Percentiles rank a stretch among this genome's conserved stretches.
Evolutionary conservation across 2,888 invertebrate species (phyloP).

Genomic region (Heliconius aoede): DNA sequence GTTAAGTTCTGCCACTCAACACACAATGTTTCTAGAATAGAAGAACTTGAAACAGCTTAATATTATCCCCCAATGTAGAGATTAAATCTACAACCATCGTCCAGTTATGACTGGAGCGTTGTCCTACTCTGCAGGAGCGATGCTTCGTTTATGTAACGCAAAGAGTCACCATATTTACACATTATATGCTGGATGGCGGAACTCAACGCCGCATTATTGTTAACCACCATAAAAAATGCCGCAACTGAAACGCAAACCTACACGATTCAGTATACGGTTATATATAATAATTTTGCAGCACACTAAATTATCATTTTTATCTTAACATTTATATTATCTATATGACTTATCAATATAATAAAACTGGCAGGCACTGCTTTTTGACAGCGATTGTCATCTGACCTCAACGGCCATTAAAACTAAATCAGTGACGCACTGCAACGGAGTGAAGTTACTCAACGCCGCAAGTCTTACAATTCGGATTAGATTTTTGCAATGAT

Average conservation of each 20-base stretch:
- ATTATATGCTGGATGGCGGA: background rate
- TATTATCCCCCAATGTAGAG: background rate
- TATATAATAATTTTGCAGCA: background rate
- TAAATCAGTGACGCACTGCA: slow-evolving; percentile 34
- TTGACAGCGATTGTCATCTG: slow-evolving; percentile 35
- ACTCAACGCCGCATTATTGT: background rate
- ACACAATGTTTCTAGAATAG: too few relatives aligned
- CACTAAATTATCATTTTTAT: background rate
- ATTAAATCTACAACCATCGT: too few relatives aligned
- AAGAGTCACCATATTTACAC: background rate
- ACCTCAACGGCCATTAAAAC: slow-evolving; percentile 37
- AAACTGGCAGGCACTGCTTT: background rate
- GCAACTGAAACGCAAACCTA: background rate
- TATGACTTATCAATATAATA: slow-evolving; percentile 24
- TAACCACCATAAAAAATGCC: background rate
- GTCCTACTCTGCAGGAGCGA: too few relatives aligned
- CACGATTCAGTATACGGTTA: background rate
- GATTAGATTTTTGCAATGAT: slow-evolving; percentile 42
- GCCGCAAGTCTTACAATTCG: slow-evolving; percentile 25
- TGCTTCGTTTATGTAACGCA: too few relatives aligned
- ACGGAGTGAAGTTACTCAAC: slow-evolving; percentile 31
- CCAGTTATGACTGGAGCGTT: too few relatives aligned
- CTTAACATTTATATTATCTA: slow-evolving; percentile 14
- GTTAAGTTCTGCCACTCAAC: too few relatives aligned
- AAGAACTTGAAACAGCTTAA: too few relatives aligned